These are phyloP conservation scores for Lepidonotus clava DNA, from an alignment of 2,888 invertebrate genomes.

Conservation along the genomic window DNA sequence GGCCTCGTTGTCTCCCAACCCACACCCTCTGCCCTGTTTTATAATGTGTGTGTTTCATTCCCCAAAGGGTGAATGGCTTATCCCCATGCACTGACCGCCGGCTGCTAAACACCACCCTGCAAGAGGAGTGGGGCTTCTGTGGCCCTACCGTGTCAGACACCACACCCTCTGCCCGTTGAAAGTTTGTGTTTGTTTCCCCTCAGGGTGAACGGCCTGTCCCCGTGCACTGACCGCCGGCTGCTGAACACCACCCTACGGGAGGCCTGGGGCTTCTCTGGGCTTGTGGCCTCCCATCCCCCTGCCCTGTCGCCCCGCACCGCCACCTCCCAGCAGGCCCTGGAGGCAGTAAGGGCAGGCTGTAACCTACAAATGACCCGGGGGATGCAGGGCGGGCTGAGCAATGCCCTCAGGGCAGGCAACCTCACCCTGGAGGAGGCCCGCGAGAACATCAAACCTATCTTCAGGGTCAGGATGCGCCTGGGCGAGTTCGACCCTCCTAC, in stretches of 20 bases:
- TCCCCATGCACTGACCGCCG: too few species aligned
- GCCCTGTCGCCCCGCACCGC: background rate
- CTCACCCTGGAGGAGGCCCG: slow-evolving; percentile 58
- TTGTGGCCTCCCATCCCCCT: slow-evolving; percentile 47
- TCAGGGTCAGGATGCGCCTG: slow-evolving; percentile 66
- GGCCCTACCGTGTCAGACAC: background rate
- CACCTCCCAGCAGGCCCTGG: background rate
- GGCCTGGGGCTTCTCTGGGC: slow-evolving; percentile 61
- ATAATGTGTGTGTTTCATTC: background rate
- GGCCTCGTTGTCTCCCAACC: background rate
- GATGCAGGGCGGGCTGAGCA: background rate
- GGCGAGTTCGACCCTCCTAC: slow-evolving; percentile 67
- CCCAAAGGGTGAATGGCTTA: too few species aligned
- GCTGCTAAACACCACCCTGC: too few species aligned
- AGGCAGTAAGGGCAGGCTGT: slow-evolving; percentile 26
- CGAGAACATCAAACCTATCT: slow-evolving; percentile 63
- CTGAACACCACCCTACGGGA: slow-evolving; percentile 63
- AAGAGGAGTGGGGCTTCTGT: too few species aligned
- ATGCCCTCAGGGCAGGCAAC: slow-evolving; percentile 15
- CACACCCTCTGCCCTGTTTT: background rate
- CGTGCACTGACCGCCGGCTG: slow-evolving; percentile 65
- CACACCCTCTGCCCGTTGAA: background rate
- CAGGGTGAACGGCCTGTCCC: slow-evolving; percentile 69
- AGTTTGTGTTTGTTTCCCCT: background rate
- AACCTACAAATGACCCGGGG: slow-evolving; percentile 17